Evolutionary conservation across 2,797 vertebrate genomes (phyloP).

Genomic region (Myotis pilosus): DNA sequence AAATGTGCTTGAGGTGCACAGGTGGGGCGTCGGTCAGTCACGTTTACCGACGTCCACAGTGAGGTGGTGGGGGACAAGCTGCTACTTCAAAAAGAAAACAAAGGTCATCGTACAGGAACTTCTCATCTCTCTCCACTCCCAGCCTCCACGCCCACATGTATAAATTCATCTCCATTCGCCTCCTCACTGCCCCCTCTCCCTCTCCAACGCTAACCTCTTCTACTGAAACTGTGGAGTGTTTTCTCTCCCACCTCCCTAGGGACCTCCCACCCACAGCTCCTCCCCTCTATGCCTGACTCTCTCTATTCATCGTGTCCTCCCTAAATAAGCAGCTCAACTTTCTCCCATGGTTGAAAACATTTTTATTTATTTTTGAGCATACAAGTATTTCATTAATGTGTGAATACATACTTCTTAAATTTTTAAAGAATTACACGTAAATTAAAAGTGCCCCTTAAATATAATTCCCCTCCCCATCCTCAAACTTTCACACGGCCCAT

Average conservation of each 20-base stretch:
- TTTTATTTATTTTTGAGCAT: constrained; percentile 43
- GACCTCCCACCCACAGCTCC: background rate
- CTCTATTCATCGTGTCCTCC: background rate
- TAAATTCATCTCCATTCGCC: background rate
- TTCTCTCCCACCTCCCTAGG: background rate
- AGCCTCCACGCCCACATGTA: background rate
- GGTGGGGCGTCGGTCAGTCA: background rate
- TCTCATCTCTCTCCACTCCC: background rate
- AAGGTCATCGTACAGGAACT: background rate
- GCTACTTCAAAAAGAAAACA: background rate
- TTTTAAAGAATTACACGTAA: background rate
- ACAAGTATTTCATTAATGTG: background rate
- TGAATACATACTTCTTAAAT: background rate
- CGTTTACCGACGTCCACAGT: background rate
- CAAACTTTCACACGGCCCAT: background rate
- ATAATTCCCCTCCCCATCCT: background rate
- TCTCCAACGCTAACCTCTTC: background rate
- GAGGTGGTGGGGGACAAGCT: background rate
- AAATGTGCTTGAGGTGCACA: background rate
- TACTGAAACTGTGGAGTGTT: background rate
- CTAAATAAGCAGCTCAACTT: background rate
- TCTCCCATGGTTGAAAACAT: background rate
- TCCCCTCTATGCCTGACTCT: background rate
- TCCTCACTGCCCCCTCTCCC: background rate
- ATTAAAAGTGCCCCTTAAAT: background rate